phyloP scores from a whole-genome alignment of 2,797 vertebrate genomes.

The Syngnathus acus region DNA sequence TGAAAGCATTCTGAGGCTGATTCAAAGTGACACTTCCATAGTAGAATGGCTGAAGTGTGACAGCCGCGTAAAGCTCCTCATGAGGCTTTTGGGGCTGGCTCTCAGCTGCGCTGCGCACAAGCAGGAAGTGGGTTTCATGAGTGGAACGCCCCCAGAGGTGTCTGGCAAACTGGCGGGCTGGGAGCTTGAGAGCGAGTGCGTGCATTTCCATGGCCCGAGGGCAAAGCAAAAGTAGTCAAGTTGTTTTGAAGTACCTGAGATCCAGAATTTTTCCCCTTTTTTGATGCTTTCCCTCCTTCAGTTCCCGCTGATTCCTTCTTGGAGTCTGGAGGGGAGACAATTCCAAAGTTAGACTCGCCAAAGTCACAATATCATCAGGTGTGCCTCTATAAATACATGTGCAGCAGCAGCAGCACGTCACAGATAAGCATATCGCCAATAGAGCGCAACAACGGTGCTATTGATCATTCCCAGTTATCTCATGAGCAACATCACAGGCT shows the following conservation, averaged over 20 bases:
- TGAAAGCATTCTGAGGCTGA: slow-evolving; percentile 32
- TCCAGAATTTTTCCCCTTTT: slow-evolving; percentile 93
- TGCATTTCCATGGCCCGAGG: slow-evolving; percentile 44
- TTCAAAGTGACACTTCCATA: slow-evolving; percentile 43
- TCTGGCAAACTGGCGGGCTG: slow-evolving; percentile 40
- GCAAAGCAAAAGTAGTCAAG: slow-evolving; percentile 49
- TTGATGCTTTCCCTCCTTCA: slow-evolving; percentile 93
- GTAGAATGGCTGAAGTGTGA: slow-evolving; percentile 46
- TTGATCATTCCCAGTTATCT: slow-evolving; percentile 65
- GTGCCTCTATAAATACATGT: background rate
- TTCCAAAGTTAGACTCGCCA: background rate
- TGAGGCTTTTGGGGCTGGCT: slow-evolving; percentile 36
- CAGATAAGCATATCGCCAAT: slow-evolving; percentile 20
- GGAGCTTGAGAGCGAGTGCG: slow-evolving; percentile 29
- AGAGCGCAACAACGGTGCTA: slow-evolving; percentile 52
- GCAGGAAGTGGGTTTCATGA: slow-evolving; percentile 67
- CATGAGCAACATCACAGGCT: slow-evolving; percentile 50
- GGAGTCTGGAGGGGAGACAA: slow-evolving; percentile 76
- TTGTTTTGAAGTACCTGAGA: slow-evolving; percentile 81
- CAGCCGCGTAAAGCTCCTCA: slow-evolving; percentile 53
- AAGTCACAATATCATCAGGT: background rate
- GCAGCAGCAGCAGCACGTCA: background rate
- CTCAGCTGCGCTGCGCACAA: slow-evolving; percentile 54
- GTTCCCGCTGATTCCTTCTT: slow-evolving; percentile 95
- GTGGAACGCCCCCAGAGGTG: slow-evolving; percentile 69